These are phyloP conservation scores for Tragelaphus strepsiceros DNA, from an alignment of 2,113 vertebrate species.

Conservation along the genomic window DNA sequence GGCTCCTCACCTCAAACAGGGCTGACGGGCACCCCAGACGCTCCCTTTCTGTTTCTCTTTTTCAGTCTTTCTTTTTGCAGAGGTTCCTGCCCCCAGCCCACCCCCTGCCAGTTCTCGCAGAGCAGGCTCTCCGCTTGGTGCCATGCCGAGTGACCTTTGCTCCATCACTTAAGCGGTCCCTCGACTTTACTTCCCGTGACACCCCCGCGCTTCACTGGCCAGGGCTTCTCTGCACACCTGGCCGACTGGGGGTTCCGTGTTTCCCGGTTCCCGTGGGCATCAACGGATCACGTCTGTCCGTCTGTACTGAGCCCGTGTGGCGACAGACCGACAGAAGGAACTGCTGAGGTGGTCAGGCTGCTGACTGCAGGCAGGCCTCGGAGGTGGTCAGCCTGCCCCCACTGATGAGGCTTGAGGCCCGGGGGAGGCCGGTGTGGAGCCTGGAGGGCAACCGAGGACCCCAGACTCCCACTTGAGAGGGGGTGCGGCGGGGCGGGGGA, in stretches of 20 bases:
- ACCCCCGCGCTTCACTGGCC: accelerated
- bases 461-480: accelerated
- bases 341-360: neutral
- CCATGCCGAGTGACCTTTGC: neutral
- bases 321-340: accelerated
- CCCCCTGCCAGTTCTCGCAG: neutral
- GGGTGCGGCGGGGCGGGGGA: neutral
- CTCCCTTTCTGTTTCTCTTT: neutral
- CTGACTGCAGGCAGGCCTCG: neutral
- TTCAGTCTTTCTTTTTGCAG: neutral
- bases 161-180: neutral
- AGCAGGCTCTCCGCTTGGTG: accelerated
- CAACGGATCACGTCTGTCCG: accelerated
- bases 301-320: neutral
- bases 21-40: accelerated
- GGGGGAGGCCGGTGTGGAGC: neutral
- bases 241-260: too few relatives aligned
- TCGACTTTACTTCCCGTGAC: neutral
- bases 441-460: accelerated
- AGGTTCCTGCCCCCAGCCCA: too few relatives aligned
- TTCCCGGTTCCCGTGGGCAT: accelerated
- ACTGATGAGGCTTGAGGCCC: neutral
- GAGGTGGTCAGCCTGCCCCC: neutral
- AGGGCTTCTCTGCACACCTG: neutral
- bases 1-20: neutral